phyloP scores from a whole-genome alignment of 1,140 invertebrate genomes.

The Drosophila fuyamai region DNA sequence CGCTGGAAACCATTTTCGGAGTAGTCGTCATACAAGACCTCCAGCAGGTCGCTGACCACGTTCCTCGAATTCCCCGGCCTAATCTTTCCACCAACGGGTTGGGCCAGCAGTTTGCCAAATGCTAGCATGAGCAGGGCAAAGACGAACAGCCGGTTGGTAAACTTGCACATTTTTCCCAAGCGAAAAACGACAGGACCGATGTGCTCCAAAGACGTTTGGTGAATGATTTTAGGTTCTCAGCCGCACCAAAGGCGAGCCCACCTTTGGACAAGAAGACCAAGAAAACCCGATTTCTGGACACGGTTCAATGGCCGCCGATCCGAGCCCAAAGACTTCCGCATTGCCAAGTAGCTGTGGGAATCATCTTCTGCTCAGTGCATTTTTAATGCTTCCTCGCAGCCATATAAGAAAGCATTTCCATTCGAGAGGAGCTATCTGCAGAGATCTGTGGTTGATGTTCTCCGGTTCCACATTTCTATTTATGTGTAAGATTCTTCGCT shows the following conservation, averaged over 20 bases:
- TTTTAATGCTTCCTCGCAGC: constrained; percentile 56
- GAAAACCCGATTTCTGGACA: constrained; percentile 66
- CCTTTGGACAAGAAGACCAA: constrained; percentile 28
- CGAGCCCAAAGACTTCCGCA: constrained; percentile 69
- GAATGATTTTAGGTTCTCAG: constrained; percentile 61
- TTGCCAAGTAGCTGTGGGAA: constrained; percentile 64
- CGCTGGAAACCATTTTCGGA: constrained; percentile 57
- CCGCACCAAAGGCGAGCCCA: constrained; percentile 45
- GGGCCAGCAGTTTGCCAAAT: constrained; percentile 10
- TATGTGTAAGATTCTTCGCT: too few species aligned
- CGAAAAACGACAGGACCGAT: constrained; percentile 50
- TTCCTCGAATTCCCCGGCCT: constrained; percentile 21
- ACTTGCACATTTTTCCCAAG: constrained; percentile 73
- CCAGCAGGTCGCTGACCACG: constrained; percentile 53
- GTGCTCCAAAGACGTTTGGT: constrained; percentile 42
- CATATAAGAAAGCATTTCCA: constrained; percentile 10
- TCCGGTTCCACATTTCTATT: constrained; percentile 1
- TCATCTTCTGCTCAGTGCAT: constrained; percentile 43
- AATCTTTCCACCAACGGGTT: constrained; percentile 24
- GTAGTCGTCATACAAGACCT: constrained; percentile 68
- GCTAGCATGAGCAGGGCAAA: constrained; percentile 55
- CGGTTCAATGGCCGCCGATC: constrained; percentile 67
- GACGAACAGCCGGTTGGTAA: constrained; percentile 77
- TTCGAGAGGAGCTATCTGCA: neutral
- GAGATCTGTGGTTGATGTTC: neutral